A percentile compares a stretch with the other conserved stretches of the same genome.
Evolutionary conservation across 2,888 invertebrate genomes (phyloP).

Genomic region (Ophonus ardosiacus): DNA sequence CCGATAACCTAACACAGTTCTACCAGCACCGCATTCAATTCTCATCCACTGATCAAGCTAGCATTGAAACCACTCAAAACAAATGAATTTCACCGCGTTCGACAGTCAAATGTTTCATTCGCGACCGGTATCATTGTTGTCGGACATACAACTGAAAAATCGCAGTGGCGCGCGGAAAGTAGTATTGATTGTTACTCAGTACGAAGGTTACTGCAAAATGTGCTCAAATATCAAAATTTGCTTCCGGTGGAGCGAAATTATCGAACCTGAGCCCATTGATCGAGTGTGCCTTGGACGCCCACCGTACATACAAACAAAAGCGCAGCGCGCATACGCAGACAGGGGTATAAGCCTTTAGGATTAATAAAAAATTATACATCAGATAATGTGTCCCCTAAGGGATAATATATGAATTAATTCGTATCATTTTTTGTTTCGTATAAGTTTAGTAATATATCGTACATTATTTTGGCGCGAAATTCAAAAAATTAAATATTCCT

Average conservation of each 20-base stretch:
- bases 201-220: constrained; percentile 12
- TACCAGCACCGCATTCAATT: not conserved
- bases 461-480: not conserved
- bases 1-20: not conserved
- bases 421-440: not conserved
- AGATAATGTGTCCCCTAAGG: not conserved
- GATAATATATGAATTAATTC: not conserved
- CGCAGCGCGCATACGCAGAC: constrained; percentile 20
- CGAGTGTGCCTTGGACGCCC: constrained; percentile 60
- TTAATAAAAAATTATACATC: constrained; percentile 17
- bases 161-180: constrained; percentile 43
- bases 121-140: constrained; percentile 56
- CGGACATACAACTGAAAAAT: constrained; percentile 51
- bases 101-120: constrained; percentile 36
- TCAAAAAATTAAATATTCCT: not conserved
- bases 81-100: constrained; percentile 44
- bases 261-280: constrained; percentile 60
- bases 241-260: constrained; percentile 57
- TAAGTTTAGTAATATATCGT: not conserved
- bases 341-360: not conserved
- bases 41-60: constrained; percentile 9
- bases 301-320: constrained; percentile 45
- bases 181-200: constrained; percentile 22
- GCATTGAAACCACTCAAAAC: constrained; percentile 21
- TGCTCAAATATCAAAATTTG: constrained; percentile 28